These are phyloP conservation scores for Stichopus chloronotus DNA, from an alignment of 35 echinoderm and acorn worm species.

Conservation along the genomic window DNA sequence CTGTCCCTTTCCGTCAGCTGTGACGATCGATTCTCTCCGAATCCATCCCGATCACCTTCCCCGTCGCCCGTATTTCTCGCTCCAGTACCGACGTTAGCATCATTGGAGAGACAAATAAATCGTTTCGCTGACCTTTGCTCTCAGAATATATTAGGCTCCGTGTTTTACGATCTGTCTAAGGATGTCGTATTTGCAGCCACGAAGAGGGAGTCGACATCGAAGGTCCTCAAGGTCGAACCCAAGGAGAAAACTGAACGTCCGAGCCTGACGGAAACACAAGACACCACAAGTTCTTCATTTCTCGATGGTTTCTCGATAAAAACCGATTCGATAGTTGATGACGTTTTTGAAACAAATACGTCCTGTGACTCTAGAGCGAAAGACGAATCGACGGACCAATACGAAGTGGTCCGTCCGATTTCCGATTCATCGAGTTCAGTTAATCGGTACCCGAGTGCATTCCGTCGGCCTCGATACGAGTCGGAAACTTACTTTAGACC, in stretches of 20 bases:
- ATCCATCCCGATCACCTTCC: conserved; percentile 56
- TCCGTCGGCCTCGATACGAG: conserved; percentile 9
- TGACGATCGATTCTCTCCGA: conserved; percentile 58
- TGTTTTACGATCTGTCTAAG: conserved; percentile 83
- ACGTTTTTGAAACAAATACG: conserved; percentile 42
- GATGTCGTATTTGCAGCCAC: conserved; percentile 29
- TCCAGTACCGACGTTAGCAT: conserved; percentile 18
- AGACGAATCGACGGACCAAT: neutral
- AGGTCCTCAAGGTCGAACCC: neutral
- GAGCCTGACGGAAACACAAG: neutral
- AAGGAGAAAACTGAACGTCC: neutral
- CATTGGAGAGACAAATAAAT: neutral
- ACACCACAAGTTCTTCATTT: conserved; percentile 32
- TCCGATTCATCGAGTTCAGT: neutral
- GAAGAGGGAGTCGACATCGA: neutral
- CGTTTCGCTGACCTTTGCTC: conserved; percentile 74
- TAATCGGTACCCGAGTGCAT: neutral
- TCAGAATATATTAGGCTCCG: conserved; percentile 60
- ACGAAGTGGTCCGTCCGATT: conserved; percentile 27
- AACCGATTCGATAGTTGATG: conserved; percentile 53
- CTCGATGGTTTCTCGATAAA: conserved; percentile 41
- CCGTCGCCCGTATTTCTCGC: conserved; percentile 34
- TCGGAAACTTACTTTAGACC: conserved; percentile 39
- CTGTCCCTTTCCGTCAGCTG: conserved; percentile 44
- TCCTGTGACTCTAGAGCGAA: neutral